Evolutionary conservation across 2,113 vertebrate species (phyloP).

Genomic region (Crotophaga sulcirostris): DNA sequence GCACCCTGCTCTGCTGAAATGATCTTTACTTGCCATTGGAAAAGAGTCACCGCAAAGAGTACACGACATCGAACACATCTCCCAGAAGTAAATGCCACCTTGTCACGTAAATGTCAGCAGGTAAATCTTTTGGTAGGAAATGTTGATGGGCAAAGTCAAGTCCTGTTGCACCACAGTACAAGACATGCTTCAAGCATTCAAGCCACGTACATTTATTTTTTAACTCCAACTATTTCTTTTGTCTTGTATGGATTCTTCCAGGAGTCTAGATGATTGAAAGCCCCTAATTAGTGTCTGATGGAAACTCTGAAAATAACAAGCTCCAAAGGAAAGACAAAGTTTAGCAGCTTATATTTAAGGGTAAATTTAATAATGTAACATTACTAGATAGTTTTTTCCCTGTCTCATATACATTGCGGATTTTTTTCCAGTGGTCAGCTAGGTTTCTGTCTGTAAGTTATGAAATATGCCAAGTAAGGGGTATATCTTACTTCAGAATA

Average conservation of each 20-base stretch:
- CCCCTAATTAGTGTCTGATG: background rate
- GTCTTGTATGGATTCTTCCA: background rate
- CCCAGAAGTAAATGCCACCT: conserved; percentile 32
- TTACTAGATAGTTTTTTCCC: background rate
- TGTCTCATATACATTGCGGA: background rate
- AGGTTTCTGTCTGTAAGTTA: background rate
- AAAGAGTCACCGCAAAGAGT: background rate
- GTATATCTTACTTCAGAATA: background rate
- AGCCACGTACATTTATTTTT: background rate
- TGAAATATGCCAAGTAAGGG: background rate
- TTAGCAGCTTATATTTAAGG: background rate
- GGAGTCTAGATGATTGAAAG: background rate
- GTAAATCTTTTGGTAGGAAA: background rate
- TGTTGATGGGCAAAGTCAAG: background rate
- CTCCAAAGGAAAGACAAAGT: background rate
- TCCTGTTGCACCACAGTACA: background rate
- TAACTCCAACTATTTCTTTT: background rate
- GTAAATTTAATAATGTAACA: background rate
- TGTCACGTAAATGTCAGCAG: background rate
- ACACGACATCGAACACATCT: background rate
- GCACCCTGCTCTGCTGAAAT: background rate
- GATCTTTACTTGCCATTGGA: background rate
- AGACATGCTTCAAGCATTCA: background rate
- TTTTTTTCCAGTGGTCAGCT: background rate
- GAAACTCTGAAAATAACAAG: background rate